These are phyloP conservation scores for Megalurothrips usitatus DNA, from an alignment of 2,888 invertebrate species.

Conservation along the genomic window DNA sequence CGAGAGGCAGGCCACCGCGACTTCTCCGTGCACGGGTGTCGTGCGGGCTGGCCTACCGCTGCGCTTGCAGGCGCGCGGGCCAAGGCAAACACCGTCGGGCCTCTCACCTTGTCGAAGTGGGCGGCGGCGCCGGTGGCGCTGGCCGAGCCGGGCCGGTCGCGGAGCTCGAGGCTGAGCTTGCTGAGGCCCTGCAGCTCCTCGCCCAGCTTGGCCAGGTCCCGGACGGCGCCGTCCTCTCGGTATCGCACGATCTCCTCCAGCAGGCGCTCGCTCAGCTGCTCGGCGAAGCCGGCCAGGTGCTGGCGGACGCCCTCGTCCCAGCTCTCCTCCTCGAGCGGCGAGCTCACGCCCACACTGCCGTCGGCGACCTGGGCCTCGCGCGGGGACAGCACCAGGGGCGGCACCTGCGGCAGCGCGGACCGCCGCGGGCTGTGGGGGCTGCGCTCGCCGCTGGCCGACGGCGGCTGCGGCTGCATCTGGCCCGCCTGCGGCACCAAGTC, in stretches of 20 bases:
- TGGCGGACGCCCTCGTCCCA: conserved; percentile 64
- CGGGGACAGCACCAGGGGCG: conserved; percentile 18
- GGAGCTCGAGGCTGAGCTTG: conserved; percentile 55
- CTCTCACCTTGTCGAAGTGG: background rate
- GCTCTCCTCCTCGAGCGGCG: conserved; percentile 41
- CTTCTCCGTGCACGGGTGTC: background rate
- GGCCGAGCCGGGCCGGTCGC: conserved; percentile 49
- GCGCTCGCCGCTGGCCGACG: background rate
- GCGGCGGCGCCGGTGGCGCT: background rate
- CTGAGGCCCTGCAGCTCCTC: conserved; percentile 56
- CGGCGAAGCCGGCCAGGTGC: conserved; percentile 73
- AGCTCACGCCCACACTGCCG: conserved; percentile 28
- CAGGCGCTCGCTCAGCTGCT: conserved; percentile 74
- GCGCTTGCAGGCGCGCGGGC: background rate
- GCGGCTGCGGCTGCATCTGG: background rate
- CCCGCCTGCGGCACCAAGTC: background rate
- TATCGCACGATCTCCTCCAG: conserved; percentile 66
- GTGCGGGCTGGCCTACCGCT: no score
- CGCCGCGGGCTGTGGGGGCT: background rate
- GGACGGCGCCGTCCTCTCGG: conserved; percentile 48
- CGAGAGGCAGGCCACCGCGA: background rate
- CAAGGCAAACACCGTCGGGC: no score
- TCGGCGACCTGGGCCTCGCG: conserved; percentile 2
- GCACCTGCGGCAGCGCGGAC: background rate
- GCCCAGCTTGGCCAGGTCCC: conserved; percentile 53